Evolutionary conservation across 2,888 invertebrate species (phyloP), one percentile per base, ranked within the genome.

Genomic region (Tyria jacobaeae): DNA sequence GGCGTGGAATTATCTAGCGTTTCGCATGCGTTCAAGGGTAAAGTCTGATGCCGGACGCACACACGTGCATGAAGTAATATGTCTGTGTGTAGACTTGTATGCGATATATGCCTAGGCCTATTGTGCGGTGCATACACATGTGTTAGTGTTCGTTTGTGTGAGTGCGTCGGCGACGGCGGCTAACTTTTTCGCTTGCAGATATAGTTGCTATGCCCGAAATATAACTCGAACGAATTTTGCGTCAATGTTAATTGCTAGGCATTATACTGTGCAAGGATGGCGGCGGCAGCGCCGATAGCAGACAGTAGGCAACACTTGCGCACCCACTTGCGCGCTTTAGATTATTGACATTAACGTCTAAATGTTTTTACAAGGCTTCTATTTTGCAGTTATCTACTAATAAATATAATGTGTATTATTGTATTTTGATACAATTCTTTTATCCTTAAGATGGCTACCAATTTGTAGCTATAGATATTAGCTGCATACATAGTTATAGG

Each of bases 191-290:
- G 89, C 89, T 88, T 90, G 90, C 89, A 90, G 83, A 90, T 85
- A 82, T 82, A 84, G 93, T 93, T 92, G 89, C 93, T 83, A 93
- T 89, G 91, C 91, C 92, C 90, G 84, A 94, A 94, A 93, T 92
- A 91, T 85, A 85, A 85, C 84, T 81, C 90, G 89, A 86, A 91
- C 89, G 87, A 87, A 89, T 86, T 87, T 88, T 84, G 86, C 83
- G 83, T 86, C 88, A 86, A 87, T 87, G 87, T 86, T 86, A 87
- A 87, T 87, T 86, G 84, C 83, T 83, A 85, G 85, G 84, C 82
- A 84, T 85, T 80, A 80, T 79, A 76, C 48, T 27, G 49, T 27
- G 48, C 64, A n/a, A n/a, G 76, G 72, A 25, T 27, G 31, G 44
- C 78, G 76, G 64, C 79, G 76, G 64, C 75, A 77, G 71, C 76